Conservation (phyloP, 2,113 vertebrate species). For the Catharus minimus region DNA sequence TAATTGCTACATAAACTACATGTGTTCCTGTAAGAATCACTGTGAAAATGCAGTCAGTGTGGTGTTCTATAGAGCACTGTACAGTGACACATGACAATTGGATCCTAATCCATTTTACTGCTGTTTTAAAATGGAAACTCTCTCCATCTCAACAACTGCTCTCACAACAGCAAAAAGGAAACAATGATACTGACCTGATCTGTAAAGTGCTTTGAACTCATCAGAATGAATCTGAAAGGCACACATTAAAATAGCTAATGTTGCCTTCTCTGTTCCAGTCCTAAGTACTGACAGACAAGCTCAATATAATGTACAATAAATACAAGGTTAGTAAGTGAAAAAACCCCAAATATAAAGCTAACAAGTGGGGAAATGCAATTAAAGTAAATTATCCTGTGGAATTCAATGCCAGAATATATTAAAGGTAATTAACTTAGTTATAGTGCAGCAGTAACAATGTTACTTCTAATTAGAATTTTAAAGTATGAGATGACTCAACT, state of each 20-base stretch:
- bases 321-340: not conserved
- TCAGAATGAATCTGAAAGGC: not conserved
- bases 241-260: not conserved
- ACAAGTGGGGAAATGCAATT: not conserved
- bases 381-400: not conserved
- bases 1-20: not conserved
- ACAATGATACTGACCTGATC: not conserved
- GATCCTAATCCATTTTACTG: not conserved
- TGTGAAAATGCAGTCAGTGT: not conserved
- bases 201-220: not conserved
- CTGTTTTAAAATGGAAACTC: not conserved
- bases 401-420: not conserved
- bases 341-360: not conserved
- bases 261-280: not conserved
- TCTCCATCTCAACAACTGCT: not conserved
- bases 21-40: not conserved
- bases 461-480: not conserved
- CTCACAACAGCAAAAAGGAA: not conserved
- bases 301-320: not conserved
- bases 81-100: not conserved
- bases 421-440: not conserved
- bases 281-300: not conserved
- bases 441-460: not conserved
- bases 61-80: not conserved
- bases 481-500: not conserved